phyloP scores from a whole-genome alignment of 2,888 invertebrate species.

The Drosophila gaucha region DNA sequence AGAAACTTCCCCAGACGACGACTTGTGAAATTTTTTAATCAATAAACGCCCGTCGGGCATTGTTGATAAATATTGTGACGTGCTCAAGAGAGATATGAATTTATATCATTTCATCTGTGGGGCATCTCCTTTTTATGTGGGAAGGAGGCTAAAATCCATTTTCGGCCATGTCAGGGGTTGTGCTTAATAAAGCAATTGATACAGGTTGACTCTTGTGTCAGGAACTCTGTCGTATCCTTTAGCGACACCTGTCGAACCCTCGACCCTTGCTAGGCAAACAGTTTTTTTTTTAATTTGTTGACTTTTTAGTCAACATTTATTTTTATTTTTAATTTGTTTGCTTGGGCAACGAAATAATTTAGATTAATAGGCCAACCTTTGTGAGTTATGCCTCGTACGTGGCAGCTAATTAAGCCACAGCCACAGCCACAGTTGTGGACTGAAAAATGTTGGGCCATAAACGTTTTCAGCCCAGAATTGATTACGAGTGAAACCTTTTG shows the following conservation, averaged over 20 bases:
- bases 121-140: constrained; percentile 3
- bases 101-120: constrained; percentile 47
- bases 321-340: constrained; percentile 67
- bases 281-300: constrained; percentile 63
- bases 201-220: constrained; percentile 44
- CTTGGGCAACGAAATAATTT: constrained; percentile 65
- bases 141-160: background rate
- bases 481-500: constrained; percentile 41
- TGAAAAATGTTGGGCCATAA: constrained; percentile 44
- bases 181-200: constrained; percentile 66
- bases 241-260: constrained; percentile 54
- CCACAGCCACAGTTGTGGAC: constrained; percentile 24
- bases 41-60: constrained; percentile 64
- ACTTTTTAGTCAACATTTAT: constrained; percentile 61
- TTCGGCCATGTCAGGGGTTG: constrained; percentile 12
- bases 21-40: constrained; percentile 68
- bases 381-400: constrained; percentile 16
- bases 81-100: constrained; percentile 52
- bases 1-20: background rate
- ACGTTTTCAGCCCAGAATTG: constrained; percentile 51
- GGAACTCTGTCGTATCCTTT: constrained; percentile 25
- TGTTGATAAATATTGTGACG: constrained; percentile 69
- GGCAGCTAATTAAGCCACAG: constrained; percentile 58
- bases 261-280: constrained; percentile 40
- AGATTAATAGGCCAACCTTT: constrained; percentile 59